Evolutionary conservation across 2,888 invertebrate species (phyloP), one percentile per base, ranked within the genome.

Genomic region (Prenolepis imparis): DNA sequence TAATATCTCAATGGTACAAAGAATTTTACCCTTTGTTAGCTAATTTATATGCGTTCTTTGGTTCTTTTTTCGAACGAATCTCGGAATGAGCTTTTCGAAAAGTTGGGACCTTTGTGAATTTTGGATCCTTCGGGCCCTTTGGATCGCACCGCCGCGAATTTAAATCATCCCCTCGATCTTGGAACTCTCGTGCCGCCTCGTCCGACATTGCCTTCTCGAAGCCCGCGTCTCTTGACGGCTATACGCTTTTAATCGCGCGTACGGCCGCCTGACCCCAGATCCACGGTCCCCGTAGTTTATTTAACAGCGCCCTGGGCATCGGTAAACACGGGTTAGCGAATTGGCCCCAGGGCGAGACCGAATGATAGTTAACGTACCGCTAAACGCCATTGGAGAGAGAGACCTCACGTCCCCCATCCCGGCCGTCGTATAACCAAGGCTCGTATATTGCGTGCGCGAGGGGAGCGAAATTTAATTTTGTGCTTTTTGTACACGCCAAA

Each of bases 321-420:
- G 94, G 94, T 94, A 94, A 94, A 94, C 94, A 94, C 93, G 93
- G 94, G 93, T 94, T 94, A 94, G 94, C 93, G 93, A 94, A 94
- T 94, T 94, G 94, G 94, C 94, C 94, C 91, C 92, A 90, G 93
- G 94, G 93, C 91, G 91, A 92, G 90, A 92, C 92, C 93, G 91
- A 94, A 94, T 93, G 94, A 94, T 94, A 93, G 94, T 94, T 94
- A 94, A 94, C 94, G 94, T 93, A 92, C 92, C 93, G 93, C 94
- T 94, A 94, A 94, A 94, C 94, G 93, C 94, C 92, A 94, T 94
- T 94, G 93, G 93, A 93, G 93, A 93, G 86, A 80, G 72, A 64
- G 74, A 88, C 84, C 86, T 84, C 86, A 84, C 87, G 85, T 86
- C 87, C 90, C 78, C 72, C 70, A 84, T 85, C 88, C 81, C 84